These are phyloP conservation scores for Tipula unca DNA, from an alignment of 2,888 invertebrate genomes.

Conservation along the genomic window DNA sequence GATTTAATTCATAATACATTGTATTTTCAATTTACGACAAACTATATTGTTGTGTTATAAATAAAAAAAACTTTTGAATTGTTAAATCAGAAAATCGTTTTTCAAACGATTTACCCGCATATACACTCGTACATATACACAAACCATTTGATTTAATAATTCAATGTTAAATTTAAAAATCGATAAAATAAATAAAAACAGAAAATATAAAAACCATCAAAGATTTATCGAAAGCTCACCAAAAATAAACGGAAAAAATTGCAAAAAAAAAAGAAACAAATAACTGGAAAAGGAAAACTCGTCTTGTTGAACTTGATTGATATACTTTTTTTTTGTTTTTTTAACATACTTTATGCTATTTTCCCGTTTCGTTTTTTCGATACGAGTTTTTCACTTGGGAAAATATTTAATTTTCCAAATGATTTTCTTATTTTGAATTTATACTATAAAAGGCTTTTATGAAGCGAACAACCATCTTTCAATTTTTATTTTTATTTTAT, in stretches of 20 bases:
- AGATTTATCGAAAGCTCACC: background rate
- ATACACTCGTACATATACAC: too few relatives aligned
- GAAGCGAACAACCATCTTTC: background rate
- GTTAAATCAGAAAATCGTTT: too few relatives aligned
- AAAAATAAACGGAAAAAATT: background rate
- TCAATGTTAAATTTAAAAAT: background rate
- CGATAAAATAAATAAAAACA: background rate
- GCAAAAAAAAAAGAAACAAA: background rate
- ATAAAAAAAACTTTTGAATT: too few relatives aligned
- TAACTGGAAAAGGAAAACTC: background rate
- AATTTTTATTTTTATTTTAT: background rate
- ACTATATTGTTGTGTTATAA: too few relatives aligned
- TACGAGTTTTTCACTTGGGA: background rate
- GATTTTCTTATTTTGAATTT: background rate
- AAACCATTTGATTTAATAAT: background rate
- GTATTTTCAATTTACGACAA: too few relatives aligned
- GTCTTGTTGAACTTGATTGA: background rate
- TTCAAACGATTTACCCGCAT: background rate
- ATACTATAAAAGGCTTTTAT: background rate
- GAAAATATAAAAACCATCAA: background rate
- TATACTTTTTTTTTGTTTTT: background rate
- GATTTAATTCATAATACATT: too few relatives aligned
- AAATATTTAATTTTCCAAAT: constrained; percentile 8
- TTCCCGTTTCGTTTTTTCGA: background rate
- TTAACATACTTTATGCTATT: background rate